These are phyloP conservation scores for Cisticola juncidis DNA, from an alignment of 2,113 vertebrate species.

Conservation along the genomic window DNA sequence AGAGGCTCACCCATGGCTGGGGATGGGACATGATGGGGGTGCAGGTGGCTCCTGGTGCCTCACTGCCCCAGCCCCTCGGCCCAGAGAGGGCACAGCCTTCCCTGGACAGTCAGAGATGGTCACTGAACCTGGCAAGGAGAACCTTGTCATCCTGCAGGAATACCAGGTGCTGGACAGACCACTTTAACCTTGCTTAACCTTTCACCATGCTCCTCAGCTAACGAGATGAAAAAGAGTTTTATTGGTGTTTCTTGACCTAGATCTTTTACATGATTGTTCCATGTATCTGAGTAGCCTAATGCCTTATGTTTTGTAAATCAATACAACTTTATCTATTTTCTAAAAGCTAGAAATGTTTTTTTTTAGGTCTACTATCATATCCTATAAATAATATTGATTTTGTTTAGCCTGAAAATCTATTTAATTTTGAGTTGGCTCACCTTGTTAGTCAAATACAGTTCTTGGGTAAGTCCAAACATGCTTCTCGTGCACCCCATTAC, in stretches of 20 bases:
- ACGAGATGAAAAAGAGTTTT: constrained; percentile 22
- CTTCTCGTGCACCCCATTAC: not conserved
- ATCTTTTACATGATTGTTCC: constrained; percentile 6
- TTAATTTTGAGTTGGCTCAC: constrained; percentile 58
- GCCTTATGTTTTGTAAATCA: constrained; percentile 33
- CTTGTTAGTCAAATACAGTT: constrained; percentile 56
- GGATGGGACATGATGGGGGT: not conserved
- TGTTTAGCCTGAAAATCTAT: constrained; percentile 50
- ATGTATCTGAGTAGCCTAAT: not conserved
- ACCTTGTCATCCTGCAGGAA: not conserved
- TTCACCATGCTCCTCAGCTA: not conserved
- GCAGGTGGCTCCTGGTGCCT: fast-evolving
- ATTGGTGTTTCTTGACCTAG: constrained; percentile 8
- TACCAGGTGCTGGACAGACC: not conserved
- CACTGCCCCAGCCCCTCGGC: not conserved
- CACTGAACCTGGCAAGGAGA: not conserved
- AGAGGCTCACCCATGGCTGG: fast-evolving
- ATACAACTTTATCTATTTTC: constrained; percentile 51
- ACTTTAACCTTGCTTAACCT: constrained; percentile 40
- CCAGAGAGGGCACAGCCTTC: not conserved
- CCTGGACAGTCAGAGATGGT: fast-evolving
- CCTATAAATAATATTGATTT: constrained; percentile 61
- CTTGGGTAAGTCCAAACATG: not conserved
- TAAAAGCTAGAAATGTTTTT: not conserved
- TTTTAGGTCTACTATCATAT: not conserved